phyloP scores from a whole-genome alignment of 1,140 invertebrate genomes.

The Anoplolepis gracilipes region DNA sequence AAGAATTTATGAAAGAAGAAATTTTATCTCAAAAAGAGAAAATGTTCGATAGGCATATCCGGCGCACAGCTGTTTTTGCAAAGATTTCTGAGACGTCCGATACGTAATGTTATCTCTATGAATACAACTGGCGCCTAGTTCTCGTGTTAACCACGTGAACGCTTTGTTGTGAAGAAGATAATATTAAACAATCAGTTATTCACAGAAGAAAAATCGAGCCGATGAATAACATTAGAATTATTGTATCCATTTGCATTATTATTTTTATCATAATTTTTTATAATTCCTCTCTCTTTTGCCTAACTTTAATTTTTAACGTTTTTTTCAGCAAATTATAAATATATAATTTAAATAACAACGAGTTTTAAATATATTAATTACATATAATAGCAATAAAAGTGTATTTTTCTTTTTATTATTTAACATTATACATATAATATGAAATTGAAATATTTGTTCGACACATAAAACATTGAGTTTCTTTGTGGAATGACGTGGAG shows the following conservation, averaged over 20 bases:
- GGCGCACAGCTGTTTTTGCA: slow-evolving; percentile 53
- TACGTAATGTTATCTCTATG: slow-evolving; percentile 67
- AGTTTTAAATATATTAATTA: not conserved
- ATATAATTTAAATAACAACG: not conserved
- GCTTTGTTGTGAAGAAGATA: slow-evolving; percentile 65
- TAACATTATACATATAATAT: not conserved
- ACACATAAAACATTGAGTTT: slow-evolving; percentile 12
- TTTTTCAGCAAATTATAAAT: not conserved
- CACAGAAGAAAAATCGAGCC: not conserved
- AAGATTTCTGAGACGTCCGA: slow-evolving; percentile 64
- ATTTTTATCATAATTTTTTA: not conserved
- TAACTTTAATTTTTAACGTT: not conserved
- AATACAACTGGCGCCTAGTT: slow-evolving; percentile 60
- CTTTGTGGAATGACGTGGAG: not conserved
- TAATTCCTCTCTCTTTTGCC: not conserved
- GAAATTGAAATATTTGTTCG: not conserved
- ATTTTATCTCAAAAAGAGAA: slow-evolving; percentile 49
- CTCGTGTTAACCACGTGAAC: slow-evolving; percentile 60
- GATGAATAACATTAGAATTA: slow-evolving; percentile 26
- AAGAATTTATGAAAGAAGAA: slow-evolving; percentile 18
- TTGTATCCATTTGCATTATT: not conserved
- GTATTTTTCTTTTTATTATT: not conserved
- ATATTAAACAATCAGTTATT: slow-evolving; percentile 71
- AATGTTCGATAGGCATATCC: slow-evolving; percentile 59
- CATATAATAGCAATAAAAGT: not conserved